Evolutionary conservation across 1,140 invertebrate species (phyloP), one percentile per base, ranked within the genome.

Genomic region (Cephus cinctus): DNA sequence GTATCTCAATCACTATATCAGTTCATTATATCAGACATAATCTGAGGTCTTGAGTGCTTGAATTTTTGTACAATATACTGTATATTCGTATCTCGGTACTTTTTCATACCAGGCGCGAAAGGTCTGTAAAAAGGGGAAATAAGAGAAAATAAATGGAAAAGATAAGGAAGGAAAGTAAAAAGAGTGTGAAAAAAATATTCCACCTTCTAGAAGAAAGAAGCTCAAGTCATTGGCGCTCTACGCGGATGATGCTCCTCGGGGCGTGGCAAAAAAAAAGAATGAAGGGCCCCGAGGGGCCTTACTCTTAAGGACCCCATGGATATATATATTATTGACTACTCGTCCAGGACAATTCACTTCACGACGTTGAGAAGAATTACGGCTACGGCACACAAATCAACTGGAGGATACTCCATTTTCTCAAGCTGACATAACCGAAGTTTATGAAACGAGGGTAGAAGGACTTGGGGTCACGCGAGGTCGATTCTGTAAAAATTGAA

Each of bases 381-480:
- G 43, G 38, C 38, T 63, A 65, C 58, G 53, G 61, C 55, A 65
- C 57, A 57, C 61, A 60, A 55, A 54, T 61, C 47, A 52, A 58
- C 43, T 55, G 42, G 51, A 57, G 38, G 56, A 62, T 56, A 65
- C 61, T 63, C 58, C 53, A 52, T 64, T 57, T 63, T 63, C 57
- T 61, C 55, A 69, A 67, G 64, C 65, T 65, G 60, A 50, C 60
- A 69, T 60, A 56, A 60, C 56, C 49, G 55, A 59, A 65, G n/a
- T n/a, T n/a, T n/a, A n/a, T 56, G 63, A 61, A 61, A 60, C 59
- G 65, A 57, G 57, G 54, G 53, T 60, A 57, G 52, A 57, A 55
- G 55, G 50, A 57, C 49, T 45, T 21, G 57, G n/a, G 57, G 60
- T 56, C 50, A 57, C 23, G 50, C 6, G 25, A 27, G n/a, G n/a